phyloP scores from a whole-genome alignment of 1,140 invertebrate genomes.

The Phthorimaea operculella region DNA sequence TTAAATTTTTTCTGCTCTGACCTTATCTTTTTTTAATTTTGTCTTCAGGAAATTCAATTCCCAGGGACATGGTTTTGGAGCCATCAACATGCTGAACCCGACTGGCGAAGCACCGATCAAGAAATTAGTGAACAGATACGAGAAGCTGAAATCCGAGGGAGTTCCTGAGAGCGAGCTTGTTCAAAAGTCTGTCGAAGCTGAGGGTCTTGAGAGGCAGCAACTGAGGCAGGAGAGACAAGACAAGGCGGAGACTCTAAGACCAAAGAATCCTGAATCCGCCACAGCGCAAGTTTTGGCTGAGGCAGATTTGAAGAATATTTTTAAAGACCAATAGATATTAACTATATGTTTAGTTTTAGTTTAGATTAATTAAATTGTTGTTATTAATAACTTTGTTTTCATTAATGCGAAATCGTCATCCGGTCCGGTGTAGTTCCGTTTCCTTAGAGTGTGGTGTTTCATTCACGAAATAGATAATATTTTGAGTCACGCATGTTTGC shows the following conservation, averaged over 20 bases:
- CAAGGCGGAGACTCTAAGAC: constrained; percentile 8
- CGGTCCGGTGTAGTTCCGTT: too few relatives aligned
- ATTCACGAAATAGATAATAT: too few relatives aligned
- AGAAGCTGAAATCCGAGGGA: constrained; percentile 65
- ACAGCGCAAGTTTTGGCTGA: constrained; percentile 40
- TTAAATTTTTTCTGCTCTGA: too few relatives aligned
- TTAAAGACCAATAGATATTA: constrained; percentile 28
- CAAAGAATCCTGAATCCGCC: constrained; percentile 32
- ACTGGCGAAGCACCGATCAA: constrained; percentile 67
- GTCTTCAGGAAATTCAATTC: constrained; percentile 71
- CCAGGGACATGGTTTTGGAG: constrained; percentile 62
- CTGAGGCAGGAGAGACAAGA: constrained; percentile 13
- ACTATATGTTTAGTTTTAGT: too few relatives aligned
- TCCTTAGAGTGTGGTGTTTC: too few relatives aligned
- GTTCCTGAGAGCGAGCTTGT: constrained; percentile 61
- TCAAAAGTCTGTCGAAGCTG: constrained; percentile 34
- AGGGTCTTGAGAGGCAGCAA: constrained; percentile 27
- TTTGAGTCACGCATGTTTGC: too few relatives aligned
- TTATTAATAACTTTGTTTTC: too few relatives aligned
- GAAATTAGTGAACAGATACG: constrained; percentile 70
- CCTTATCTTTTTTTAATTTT: neutral
- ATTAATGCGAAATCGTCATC: too few relatives aligned
- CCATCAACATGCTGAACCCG: constrained; percentile 62
- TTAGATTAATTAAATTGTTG: too few relatives aligned
- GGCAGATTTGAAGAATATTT: constrained; percentile 57